Evolutionary conservation across 2,888 invertebrate genomes (phyloP).

Genomic region (Callimorpha dominula): DNA sequence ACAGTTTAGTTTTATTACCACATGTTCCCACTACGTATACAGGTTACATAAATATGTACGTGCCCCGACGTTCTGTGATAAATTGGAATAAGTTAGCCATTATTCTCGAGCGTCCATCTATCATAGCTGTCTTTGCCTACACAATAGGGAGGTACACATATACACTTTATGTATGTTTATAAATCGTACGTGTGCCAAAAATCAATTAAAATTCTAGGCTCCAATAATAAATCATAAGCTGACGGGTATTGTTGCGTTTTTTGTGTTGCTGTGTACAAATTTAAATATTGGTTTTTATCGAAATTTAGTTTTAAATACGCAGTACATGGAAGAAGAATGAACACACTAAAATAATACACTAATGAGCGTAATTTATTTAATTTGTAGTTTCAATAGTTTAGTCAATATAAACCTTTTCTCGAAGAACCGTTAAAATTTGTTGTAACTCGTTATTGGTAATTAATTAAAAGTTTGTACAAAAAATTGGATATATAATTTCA

Average conservation of each 20-base stretch:
- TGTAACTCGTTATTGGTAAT: no score
- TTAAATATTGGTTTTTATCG: background rate
- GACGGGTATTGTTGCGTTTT: constrained; percentile 12
- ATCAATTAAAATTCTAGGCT: constrained; percentile 40
- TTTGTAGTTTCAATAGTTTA: no score
- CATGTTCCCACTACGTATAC: constrained; percentile 26
- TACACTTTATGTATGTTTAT: constrained; percentile 30
- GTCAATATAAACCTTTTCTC: no score
- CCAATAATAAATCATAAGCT: constrained; percentile 18
- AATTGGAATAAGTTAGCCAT: constrained; percentile 65
- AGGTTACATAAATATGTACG: constrained; percentile 58
- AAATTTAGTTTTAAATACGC: background rate
- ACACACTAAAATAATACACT: no score
- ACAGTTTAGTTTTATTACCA: constrained; percentile 27
- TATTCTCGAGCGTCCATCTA: constrained; percentile 62
- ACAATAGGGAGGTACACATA: constrained; percentile 41
- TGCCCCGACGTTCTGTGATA: constrained; percentile 58
- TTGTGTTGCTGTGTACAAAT: background rate
- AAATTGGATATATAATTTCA: no score
- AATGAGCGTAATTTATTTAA: no score
- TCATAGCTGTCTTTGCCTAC: constrained; percentile 57
- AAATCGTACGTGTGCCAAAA: constrained; percentile 38
- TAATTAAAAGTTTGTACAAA: no score
- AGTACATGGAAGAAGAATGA: no score
- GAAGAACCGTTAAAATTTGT: no score